Conservation (phyloP, 2,888 invertebrate species). For the Meganola albula region DNA sequence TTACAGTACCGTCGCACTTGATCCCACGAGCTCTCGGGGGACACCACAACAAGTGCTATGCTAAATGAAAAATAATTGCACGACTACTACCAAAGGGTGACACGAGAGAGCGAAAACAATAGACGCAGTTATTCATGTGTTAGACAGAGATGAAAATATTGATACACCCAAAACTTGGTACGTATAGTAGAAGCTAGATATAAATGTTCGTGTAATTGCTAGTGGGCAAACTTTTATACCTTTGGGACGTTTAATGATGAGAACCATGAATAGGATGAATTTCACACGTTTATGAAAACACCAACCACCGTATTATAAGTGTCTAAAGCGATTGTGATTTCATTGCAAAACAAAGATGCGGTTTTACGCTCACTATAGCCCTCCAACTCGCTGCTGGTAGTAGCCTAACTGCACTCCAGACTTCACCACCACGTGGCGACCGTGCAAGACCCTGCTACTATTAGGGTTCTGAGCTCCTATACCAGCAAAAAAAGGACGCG, state of each 20-base stretch:
- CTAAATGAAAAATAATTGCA: slow-evolving; percentile 76
- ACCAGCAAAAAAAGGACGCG: no score
- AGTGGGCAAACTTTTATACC: slow-evolving; percentile 35
- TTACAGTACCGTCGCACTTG: slow-evolving; percentile 54
- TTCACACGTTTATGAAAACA: slow-evolving; percentile 52
- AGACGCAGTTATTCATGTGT: slow-evolving; percentile 9
- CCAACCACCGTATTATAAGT: no score
- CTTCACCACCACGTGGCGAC: no score
- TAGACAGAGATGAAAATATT: slow-evolving; percentile 23
- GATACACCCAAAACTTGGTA: slow-evolving; percentile 8
- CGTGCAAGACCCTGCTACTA: no score
- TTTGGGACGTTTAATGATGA: slow-evolving; percentile 53
- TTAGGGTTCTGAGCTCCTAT: no score
- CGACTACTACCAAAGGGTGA: slow-evolving; percentile 32
- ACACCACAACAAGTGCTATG: slow-evolving; percentile 46
- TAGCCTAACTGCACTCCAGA: no score
- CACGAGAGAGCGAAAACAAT: slow-evolving; percentile 24
- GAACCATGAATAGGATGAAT: slow-evolving; percentile 32
- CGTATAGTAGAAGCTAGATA: slow-evolving; percentile 14
- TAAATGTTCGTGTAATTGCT: slow-evolving; percentile 29
- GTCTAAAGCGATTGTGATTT: no score
- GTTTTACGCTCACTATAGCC: no score
- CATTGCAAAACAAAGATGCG: no score
- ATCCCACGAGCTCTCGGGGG: slow-evolving; percentile 55
- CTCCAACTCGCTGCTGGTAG: no score